phyloP scores from a whole-genome alignment of 1,140 invertebrate species.

The Temnothorax longispinosus region DNA sequence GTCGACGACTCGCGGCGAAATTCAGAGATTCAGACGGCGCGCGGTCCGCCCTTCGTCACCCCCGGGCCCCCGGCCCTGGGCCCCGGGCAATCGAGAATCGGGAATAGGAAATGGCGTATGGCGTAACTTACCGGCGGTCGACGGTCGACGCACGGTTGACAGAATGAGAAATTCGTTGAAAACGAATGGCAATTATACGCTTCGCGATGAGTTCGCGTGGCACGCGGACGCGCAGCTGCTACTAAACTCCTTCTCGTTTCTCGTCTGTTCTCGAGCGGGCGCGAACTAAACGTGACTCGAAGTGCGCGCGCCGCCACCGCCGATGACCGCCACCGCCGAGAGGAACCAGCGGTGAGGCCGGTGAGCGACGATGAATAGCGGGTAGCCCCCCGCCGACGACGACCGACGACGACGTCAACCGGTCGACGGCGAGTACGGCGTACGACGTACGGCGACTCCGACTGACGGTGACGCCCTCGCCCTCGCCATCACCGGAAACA shows the following conservation, averaged over 20 bases:
- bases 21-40: background rate
- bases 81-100: background rate
- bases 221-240: conserved; percentile 68
- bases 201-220: conserved; percentile 53
- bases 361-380: background rate
- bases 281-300: conserved; percentile 75
- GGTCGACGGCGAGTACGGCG: no score
- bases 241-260: conserved; percentile 55
- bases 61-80: background rate
- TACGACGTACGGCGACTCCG: no score
- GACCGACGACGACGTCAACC: background rate
- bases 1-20: background rate
- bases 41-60: background rate
- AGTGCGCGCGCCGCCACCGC: conserved; percentile 66
- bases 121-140: background rate
- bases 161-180: background rate
- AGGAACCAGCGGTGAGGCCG: no score
- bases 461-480: background rate
- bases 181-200: background rate
- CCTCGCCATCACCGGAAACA: no score
- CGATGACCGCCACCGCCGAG: background rate
- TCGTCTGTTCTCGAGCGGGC: conserved; percentile 9
- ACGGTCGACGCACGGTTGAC: background rate
- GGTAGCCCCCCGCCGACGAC: background rate
- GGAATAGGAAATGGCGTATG: background rate